phyloP scores from a whole-genome alignment of 1,140 invertebrate genomes.

The Luehdorfia chinensis region DNA sequence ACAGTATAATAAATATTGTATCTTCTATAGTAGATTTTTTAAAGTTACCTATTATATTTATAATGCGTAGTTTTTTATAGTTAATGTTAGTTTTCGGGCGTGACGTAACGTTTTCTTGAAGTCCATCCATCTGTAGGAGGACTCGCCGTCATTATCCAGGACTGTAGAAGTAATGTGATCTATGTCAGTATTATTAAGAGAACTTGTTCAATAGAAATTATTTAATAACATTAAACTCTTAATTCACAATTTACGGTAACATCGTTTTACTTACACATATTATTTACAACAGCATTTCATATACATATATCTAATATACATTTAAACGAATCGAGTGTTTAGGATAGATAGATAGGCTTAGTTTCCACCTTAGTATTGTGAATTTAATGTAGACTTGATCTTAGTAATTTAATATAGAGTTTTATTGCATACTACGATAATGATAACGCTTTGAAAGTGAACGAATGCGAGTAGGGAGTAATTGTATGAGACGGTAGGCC shows the following conservation, averaged over 20 bases:
- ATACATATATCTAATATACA: conserved; percentile 62
- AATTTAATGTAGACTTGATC: not conserved
- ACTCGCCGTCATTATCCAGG: conserved; percentile 16
- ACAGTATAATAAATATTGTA: too few relatives aligned
- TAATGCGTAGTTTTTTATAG: not conserved
- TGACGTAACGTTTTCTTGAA: not conserved
- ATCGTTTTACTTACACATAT: conserved; percentile 75
- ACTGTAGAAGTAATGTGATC: conserved; percentile 56
- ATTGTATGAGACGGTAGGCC: not conserved
- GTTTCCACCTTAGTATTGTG: conserved; percentile 3
- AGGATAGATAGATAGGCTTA: conserved; percentile 23
- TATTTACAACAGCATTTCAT: conserved; percentile 72
- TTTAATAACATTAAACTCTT: conserved; percentile 77
- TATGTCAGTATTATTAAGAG: conserved; percentile 74
- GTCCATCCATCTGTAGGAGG: conserved; percentile 1
- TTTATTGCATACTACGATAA: too few relatives aligned
- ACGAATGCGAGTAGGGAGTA: not conserved
- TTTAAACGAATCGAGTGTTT: conserved; percentile 29
- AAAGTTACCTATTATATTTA: too few relatives aligned
- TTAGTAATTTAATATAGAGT: not conserved
- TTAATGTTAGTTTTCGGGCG: not conserved
- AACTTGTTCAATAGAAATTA: conserved; percentile 72
- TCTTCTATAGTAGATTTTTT: too few relatives aligned
- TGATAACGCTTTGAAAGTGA: too few relatives aligned
- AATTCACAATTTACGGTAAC: conserved; percentile 76